These are phyloP conservation scores for Cordilura impudica DNA, from an alignment of 2,888 invertebrate species.

Conservation along the genomic window DNA sequence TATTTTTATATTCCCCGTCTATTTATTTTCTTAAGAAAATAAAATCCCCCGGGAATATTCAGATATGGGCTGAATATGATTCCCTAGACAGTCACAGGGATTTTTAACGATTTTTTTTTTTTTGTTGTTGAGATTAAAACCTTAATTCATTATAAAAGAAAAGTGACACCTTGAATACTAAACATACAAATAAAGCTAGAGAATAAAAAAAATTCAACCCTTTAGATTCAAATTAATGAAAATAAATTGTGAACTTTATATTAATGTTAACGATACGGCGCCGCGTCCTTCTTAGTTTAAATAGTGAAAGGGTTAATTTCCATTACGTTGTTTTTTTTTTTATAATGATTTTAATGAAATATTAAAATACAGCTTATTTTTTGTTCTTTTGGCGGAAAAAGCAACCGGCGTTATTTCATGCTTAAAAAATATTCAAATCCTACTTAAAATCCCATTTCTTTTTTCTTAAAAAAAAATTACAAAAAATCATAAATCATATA, in stretches of 20 bases:
- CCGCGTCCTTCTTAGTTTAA: not conserved
- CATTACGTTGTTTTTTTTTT: not conserved
- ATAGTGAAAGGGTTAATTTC: not conserved
- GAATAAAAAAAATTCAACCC: constrained; percentile 14
- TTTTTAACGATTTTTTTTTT: too few species aligned
- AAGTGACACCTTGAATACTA: constrained; percentile 54
- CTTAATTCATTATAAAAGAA: constrained; percentile 40
- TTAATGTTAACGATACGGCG: constrained; percentile 43
- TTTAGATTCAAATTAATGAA: constrained; percentile 74
- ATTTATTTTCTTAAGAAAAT: too few species aligned
- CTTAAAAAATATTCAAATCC: constrained; percentile 29
- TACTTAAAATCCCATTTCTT: constrained; percentile 2
- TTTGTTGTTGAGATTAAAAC: constrained; percentile 57
- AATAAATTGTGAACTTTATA: constrained; percentile 72
- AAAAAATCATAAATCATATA: constrained; percentile 64
- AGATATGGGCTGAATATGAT: too few species aligned
- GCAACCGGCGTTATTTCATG: not conserved
- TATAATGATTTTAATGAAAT: constrained; percentile 28
- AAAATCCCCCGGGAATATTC: too few species aligned
- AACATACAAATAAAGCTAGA: constrained; percentile 52
- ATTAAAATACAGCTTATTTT: constrained; percentile 28
- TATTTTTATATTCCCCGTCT: too few species aligned
- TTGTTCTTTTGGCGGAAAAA: constrained; percentile 9
- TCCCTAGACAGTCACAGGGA: too few species aligned
- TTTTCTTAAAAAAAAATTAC: not conserved